phyloP scores from a whole-genome alignment of 2,797 vertebrate species.

The Leucoraja ocellata region DNA sequence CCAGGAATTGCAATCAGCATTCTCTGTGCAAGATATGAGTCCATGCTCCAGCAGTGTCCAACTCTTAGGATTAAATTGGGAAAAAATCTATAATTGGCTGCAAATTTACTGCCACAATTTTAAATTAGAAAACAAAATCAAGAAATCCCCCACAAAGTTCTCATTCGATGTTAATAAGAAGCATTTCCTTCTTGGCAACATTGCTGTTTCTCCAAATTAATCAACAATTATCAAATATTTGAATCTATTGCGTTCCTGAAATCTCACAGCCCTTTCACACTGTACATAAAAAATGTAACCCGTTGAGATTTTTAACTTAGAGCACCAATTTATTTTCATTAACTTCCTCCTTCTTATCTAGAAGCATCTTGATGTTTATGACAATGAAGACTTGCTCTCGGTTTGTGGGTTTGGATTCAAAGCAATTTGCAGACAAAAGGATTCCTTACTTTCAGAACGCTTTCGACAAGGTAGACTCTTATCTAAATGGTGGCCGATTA shows the following conservation, averaged over 20 bases:
- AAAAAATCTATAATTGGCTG: not conserved
- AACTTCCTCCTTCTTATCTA: not conserved
- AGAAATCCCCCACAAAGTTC: not conserved
- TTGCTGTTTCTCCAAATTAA: not conserved
- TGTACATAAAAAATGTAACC: not conserved
- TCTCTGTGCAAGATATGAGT: too few relatives aligned
- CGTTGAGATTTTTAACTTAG: too few relatives aligned
- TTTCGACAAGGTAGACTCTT: too few relatives aligned
- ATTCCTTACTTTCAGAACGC: too few relatives aligned
- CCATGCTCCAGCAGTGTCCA: too few relatives aligned
- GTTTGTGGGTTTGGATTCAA: not conserved
- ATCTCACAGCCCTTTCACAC: not conserved
- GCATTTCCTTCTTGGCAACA: not conserved
- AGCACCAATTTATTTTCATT: not conserved
- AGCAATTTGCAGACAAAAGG: too few relatives aligned
- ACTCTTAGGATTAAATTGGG: too few relatives aligned
- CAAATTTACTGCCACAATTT: not conserved
- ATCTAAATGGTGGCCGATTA: too few relatives aligned
- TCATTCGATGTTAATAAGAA: not conserved
- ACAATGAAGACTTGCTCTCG: too few relatives aligned
- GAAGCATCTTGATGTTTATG: not conserved
- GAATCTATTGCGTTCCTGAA: not conserved
- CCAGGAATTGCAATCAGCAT: too few relatives aligned
- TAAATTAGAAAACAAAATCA: not conserved
- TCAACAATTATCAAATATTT: not conserved